These are phyloP conservation scores for Watsonalla binaria DNA, from an alignment of 2,888 invertebrate species.

Conservation along the genomic window DNA sequence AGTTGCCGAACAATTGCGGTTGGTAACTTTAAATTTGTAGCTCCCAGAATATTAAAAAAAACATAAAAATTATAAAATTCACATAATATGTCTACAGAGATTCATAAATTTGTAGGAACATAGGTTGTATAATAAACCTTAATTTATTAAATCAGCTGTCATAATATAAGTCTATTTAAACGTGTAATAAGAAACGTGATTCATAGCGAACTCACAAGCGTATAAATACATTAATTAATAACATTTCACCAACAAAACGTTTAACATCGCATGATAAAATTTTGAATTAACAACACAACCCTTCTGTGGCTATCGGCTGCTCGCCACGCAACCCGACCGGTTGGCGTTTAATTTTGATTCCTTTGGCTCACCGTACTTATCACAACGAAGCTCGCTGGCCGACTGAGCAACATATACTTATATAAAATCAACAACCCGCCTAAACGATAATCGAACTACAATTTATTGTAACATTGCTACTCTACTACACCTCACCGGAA, in stretches of 20 bases:
- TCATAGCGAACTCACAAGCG: constrained; percentile 23
- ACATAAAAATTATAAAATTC: constrained; percentile 19
- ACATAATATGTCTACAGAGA: constrained; percentile 35
- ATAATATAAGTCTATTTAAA: constrained; percentile 23
- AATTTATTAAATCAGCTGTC: constrained; percentile 22
- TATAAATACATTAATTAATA: constrained; percentile 21
- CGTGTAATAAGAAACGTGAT: constrained; percentile 25
- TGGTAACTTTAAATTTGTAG: neutral
- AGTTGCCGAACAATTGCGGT: neutral
- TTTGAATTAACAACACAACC: constrained; percentile 64
- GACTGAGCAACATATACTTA: constrained; percentile 10
- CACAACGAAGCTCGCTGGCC: constrained; percentile 14
- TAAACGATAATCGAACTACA: constrained; percentile 20
- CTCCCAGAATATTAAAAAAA: neutral
- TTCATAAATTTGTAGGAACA: constrained; percentile 46
- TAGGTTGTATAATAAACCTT: constrained; percentile 25
- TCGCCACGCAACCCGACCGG: constrained; percentile 67
- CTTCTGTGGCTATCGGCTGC: constrained; percentile 43
- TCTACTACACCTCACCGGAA: no score
- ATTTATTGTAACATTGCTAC: constrained; percentile 12
- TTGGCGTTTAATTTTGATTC: constrained; percentile 52
- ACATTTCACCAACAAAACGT: constrained; percentile 30
- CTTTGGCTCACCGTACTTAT: constrained; percentile 53
- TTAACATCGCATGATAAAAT: constrained; percentile 62
- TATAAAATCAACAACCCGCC: constrained; percentile 23